A percentile compares a stretch with the other conserved stretches of the same genome.
These are phyloP conservation scores for Dendroctonus ponderosae DNA, from an alignment of 1,140 invertebrate species.

Conservation along the genomic window DNA sequence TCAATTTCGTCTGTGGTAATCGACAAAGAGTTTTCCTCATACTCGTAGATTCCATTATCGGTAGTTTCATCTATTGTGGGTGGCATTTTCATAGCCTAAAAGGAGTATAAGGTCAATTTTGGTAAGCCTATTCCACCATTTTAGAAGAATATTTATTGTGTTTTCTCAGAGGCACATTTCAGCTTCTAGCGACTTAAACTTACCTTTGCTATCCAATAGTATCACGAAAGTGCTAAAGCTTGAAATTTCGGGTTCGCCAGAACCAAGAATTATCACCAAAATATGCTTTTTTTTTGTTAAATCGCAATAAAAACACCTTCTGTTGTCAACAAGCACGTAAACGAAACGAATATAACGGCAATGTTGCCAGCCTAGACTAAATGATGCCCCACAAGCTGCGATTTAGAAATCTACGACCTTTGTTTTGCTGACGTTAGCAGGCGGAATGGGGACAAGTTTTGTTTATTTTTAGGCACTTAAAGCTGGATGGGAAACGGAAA, in stretches of 20 bases:
- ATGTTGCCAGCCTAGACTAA: no score
- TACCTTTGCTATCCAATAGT: background rate
- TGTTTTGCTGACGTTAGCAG: no score
- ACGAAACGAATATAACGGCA: no score
- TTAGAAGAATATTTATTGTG: background rate
- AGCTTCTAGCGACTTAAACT: background rate
- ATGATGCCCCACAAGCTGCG: no score
- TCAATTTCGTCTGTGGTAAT: conserved; percentile 51
- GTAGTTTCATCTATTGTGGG: conserved; percentile 47
- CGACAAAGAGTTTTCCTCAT: conserved; percentile 49
- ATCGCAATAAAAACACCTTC: conserved; percentile 25
- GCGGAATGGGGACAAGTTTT: no score
- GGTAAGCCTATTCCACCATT: conserved; percentile 21
- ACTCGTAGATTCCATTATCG: conserved; percentile 57
- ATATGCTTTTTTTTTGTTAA: conserved; percentile 22
- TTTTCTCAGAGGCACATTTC: background rate
- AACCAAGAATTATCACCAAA: conserved; percentile 3
- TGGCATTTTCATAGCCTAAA: conserved; percentile 61
- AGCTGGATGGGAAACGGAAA: no score
- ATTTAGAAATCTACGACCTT: no score
- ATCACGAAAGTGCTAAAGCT: background rate
- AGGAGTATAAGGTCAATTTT: conserved; percentile 26
- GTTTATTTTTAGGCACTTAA: no score
- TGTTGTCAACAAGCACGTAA: conserved; percentile 17
- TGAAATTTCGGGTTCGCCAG: conserved; percentile 5